Evolutionary conservation across 2,113 vertebrate species (phyloP), one percentile per base, ranked within the genome.

Genomic region (Alethe castanea): DNA sequence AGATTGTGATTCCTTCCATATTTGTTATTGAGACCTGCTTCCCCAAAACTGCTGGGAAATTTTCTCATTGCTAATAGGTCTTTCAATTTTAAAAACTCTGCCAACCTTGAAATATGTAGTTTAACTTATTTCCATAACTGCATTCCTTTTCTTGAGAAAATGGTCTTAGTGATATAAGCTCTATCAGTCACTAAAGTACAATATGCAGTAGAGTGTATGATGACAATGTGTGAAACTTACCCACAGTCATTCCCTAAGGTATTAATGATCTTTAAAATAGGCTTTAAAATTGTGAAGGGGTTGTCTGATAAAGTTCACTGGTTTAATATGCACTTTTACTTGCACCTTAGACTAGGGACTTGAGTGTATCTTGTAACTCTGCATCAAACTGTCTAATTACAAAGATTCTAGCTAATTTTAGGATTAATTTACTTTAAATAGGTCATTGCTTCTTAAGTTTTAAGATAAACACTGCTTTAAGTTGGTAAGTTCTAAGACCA

Each of bases 31-130:
- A 93, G 35, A 60, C 36, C 24, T 81, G 20, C 29, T 86, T 92
- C 24, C 19, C 17, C 18, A 73, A 72, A 88, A 56, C 6, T 69
- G 6, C 14, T 33, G 18, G 17, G 26, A 66, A 81, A 40, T 56
- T 64, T 76, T 93, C 31, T 52, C n/a, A 22, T 40, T 87, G 19
- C 7, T 87, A 56, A 79, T 56, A 94, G 9, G 16, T 60, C 19
- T n/a, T 89, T 67, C 48, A 64, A 59, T 81, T 94, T 87, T 85
- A 64, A 94, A 87, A 93, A 54, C 16, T 88, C 67, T 83, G 38
- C 10, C 61, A 81, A 35, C 66, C 45, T 62, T 11, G 2, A 88
- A 88, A 90, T 90, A 82, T 8, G 11, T 60, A 50, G 28, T 73
- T 92, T 66, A 38, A 59, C 35, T 78, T 92, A 78, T 70, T 78